Conservation (phyloP, 2,797 vertebrate genomes). For the Sebastes diploproa region DNA sequence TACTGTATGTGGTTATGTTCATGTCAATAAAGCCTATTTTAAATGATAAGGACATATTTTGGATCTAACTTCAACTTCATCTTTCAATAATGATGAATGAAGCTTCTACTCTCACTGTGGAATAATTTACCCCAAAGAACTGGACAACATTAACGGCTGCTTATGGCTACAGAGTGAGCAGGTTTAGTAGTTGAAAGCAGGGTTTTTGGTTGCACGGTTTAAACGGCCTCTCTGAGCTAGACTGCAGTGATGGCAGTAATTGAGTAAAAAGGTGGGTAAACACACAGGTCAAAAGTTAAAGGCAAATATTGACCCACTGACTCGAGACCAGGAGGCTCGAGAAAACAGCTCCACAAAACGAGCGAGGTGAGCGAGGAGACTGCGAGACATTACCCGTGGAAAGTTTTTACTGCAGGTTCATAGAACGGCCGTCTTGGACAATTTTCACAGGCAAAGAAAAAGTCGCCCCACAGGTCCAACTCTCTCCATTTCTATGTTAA, state of each 20-base stretch:
- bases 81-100: not conserved
- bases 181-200: not conserved
- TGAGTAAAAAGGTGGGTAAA: conserved; percentile 77
- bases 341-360: conserved; percentile 25
- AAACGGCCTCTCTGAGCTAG: conserved; percentile 44
- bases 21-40: not conserved
- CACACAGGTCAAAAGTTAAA: conserved; percentile 76
- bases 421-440: conserved; percentile 13
- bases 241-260: conserved; percentile 53
- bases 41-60: not conserved
- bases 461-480: conserved; percentile 19
- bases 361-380: conserved; percentile 6
- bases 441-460: conserved; percentile 30
- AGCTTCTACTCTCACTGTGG: not conserved
- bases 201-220: conserved; percentile 29
- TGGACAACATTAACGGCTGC: not conserved
- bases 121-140: not conserved
- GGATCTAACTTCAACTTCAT: not conserved
- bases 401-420: conserved; percentile 31
- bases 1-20: not conserved
- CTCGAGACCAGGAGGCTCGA: conserved; percentile 19
- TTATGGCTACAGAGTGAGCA: not conserved
- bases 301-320: conserved; percentile 80
- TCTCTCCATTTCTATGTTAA: conserved; percentile 10
- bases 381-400: conserved; percentile 28